Conservation (phyloP, 2,797 vertebrate genomes). For the Crax fasciolata region DNA sequence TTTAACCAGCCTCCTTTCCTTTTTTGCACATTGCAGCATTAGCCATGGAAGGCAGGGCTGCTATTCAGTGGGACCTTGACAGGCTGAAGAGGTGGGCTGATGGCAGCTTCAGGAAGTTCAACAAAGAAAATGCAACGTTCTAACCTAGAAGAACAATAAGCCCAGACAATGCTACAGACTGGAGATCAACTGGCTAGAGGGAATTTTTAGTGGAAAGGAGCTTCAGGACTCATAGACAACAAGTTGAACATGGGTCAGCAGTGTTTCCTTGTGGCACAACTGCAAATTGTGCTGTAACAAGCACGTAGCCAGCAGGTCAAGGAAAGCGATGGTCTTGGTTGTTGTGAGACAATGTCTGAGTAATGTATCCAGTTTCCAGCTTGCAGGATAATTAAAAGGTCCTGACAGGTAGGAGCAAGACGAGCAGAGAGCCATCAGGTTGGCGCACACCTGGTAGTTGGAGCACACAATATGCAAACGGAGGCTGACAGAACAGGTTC, state of each 20-base stretch:
- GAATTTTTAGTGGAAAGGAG: background rate
- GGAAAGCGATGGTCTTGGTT: background rate
- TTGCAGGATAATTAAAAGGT: background rate
- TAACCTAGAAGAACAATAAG: background rate
- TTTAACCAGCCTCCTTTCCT: background rate
- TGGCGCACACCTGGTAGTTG: background rate
- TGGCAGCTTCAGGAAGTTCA: background rate
- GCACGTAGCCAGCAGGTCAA: background rate
- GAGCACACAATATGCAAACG: too few species aligned
- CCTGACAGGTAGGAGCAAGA: background rate
- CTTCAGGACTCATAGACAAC: background rate
- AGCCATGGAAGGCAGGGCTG: background rate
- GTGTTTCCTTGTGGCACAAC: background rate
- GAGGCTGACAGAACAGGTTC: background rate
- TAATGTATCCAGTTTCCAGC: background rate
- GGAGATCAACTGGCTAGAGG: background rate
- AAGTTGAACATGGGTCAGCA: background rate
- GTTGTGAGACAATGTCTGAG: background rate
- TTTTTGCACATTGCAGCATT: background rate
- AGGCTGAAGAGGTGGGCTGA: background rate
- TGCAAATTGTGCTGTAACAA: background rate
- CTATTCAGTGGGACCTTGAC: background rate
- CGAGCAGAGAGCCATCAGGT: background rate
- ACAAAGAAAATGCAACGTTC: background rate
- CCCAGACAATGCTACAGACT: accelerated